Conservation (phyloP, 2,113 vertebrate genomes). For the Indicator indicator region DNA sequence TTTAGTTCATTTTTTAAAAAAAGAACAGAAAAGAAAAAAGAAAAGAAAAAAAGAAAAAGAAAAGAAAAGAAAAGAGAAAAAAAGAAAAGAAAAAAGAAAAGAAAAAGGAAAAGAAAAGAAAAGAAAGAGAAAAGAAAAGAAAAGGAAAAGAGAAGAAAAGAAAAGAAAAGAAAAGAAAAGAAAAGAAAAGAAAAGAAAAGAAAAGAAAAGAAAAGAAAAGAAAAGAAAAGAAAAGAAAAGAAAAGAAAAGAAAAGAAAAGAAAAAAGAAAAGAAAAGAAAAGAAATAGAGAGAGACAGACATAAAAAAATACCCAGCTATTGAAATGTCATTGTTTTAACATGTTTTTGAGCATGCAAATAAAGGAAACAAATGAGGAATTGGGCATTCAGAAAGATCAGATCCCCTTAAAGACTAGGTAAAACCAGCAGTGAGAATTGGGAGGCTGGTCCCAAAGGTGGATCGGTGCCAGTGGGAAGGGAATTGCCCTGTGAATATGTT, state of each 20-base stretch:
- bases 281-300: background rate
- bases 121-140: too few species aligned
- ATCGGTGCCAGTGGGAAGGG: background rate
- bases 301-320: background rate
- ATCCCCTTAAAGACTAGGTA: background rate
- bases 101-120: too few species aligned
- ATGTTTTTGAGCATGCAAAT: background rate
- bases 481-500: background rate
- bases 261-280: background rate
- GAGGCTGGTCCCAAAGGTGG: background rate
- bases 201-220: too few species aligned
- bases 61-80: too few species aligned
- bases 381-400: background rate
- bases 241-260: too few species aligned
- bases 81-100: too few species aligned
- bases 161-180: too few species aligned
- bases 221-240: too few species aligned
- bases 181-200: too few species aligned
- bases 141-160: too few species aligned
- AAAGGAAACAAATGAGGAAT: background rate
- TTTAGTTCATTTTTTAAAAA: background rate
- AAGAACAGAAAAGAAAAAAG: too few species aligned
- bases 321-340: background rate
- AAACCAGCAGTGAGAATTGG: background rate
- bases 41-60: too few species aligned